Evolutionary conservation across 1,140 invertebrate genomes (phyloP), one percentile per base, ranked within the genome.

Genomic region (Ceratina australensis): DNA sequence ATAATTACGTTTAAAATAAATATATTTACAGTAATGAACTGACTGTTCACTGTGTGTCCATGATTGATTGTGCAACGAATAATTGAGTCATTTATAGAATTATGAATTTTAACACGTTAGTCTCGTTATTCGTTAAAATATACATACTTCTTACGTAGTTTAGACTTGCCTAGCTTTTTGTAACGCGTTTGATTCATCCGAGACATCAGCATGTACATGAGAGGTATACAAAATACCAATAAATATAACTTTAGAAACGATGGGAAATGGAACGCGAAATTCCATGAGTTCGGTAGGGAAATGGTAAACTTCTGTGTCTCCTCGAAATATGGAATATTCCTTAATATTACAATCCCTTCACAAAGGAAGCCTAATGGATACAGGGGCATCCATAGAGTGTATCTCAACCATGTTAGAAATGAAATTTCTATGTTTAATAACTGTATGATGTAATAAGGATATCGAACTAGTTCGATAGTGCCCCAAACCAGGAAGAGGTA

Each of bases 351-450:
- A 5, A 96, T 95, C 65, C 96, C 96, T 94, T 99, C 98, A 87
- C 96, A 96, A 2, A 98, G 81, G 86, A 98, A 95, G 18, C 97
- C 98, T 61, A 98, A 87, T 0, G 98, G 98, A 91, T 98, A 99
- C 0, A 99, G 92, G 0, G 96, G 95, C 75, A 99, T 98, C 98
- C 98, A 99, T 49, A 98, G 93, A 0, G 96, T 97, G 87, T 99
- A 99, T 33, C 98, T 93, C 0, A 98, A 90, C 98, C 98, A 99
- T 0, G 97, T 98, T n/a, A 99, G 88, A 20, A 97, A 85, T 52
- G 94, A 93, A 65, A 97, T 93, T 79, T 97, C 94, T 42, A 94
- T 93, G 49, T 97, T 95, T 75, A 97, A 94, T 5, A 97, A 90
- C 88, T 97, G 95, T 0, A 95, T 93, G 88, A 98, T 95, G 89